These are phyloP conservation scores for Emydocephalus ijimae DNA, from an alignment of 2,113 vertebrate genomes.

Conservation along the genomic window DNA sequence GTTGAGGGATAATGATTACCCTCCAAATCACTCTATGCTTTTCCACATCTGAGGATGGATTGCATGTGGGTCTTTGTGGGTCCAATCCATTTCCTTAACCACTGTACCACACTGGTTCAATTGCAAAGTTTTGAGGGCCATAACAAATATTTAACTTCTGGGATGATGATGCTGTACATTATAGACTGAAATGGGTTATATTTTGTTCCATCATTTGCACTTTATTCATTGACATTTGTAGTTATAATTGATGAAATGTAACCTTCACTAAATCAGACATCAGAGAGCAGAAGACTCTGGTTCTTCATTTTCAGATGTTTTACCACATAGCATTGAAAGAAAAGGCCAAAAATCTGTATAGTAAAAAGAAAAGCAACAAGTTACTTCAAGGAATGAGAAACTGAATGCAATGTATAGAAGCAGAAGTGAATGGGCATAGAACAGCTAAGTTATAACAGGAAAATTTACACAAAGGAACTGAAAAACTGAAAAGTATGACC, in stretches of 20 bases:
- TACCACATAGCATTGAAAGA: background rate
- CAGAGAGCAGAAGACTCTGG: background rate
- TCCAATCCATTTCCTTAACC: background rate
- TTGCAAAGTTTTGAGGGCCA: background rate
- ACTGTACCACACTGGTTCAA: background rate
- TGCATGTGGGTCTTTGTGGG: background rate
- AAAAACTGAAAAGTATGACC: background rate
- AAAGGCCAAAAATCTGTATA: background rate
- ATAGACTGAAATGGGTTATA: background rate
- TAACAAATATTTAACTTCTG: background rate
- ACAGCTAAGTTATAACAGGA: background rate
- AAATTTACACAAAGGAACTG: background rate
- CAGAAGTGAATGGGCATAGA: background rate
- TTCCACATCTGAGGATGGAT: background rate
- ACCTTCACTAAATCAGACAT: background rate
- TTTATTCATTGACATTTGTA: too few relatives aligned
- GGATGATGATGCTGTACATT: background rate
- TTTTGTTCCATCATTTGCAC: background rate
- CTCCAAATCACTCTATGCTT: background rate
- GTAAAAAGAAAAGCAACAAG: background rate
- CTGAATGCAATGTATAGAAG: background rate
- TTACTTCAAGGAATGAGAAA: background rate
- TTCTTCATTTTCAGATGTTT: constrained; percentile 12
- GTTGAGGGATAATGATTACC: background rate
- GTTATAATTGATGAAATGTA: too few relatives aligned